Conservation (phyloP, 1,140 invertebrate genomes). For the Danaus plexippus region DNA sequence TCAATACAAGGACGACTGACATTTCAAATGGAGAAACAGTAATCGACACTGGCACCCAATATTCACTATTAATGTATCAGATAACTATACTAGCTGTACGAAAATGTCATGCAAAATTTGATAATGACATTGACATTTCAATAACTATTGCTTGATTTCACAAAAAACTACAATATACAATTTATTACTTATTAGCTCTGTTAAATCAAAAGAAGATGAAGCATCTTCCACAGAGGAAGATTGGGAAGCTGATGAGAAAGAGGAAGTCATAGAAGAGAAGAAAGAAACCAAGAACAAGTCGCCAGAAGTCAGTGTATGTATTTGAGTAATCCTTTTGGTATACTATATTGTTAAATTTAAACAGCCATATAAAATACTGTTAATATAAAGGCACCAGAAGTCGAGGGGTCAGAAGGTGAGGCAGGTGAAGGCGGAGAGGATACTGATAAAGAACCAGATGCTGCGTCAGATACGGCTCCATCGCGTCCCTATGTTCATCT, state of each 20-base stretch:
- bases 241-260: slow-evolving; percentile 66
- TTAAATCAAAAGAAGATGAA: slow-evolving; percentile 65
- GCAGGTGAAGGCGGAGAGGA: slow-evolving; percentile 45
- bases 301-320: slow-evolving; percentile 40
- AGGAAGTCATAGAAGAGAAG: slow-evolving; percentile 52
- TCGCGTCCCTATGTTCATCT: slow-evolving; percentile 77
- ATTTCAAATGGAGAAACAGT: no score
- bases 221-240: slow-evolving; percentile 69
- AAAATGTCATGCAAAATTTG: no score
- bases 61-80: no score
- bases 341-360: neutral
- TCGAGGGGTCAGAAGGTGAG: slow-evolving; percentile 44
- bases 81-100: no score
- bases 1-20: no score
- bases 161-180: no score
- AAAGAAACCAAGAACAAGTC: slow-evolving; percentile 59
- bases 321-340: neutral
- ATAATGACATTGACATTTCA: no score
- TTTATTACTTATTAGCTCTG: slow-evolving; percentile 35
- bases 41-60: no score
- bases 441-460: slow-evolving; percentile 70
- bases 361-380: neutral
- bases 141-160: no score
- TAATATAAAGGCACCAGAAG: slow-evolving; percentile 24
- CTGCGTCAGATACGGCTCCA: slow-evolving; percentile 63